A percentile compares a stretch with the other conserved stretches of the same genome.
phyloP scores from a whole-genome alignment of 1,140 invertebrate genomes.

The Ruditapes philippinarum region DNA sequence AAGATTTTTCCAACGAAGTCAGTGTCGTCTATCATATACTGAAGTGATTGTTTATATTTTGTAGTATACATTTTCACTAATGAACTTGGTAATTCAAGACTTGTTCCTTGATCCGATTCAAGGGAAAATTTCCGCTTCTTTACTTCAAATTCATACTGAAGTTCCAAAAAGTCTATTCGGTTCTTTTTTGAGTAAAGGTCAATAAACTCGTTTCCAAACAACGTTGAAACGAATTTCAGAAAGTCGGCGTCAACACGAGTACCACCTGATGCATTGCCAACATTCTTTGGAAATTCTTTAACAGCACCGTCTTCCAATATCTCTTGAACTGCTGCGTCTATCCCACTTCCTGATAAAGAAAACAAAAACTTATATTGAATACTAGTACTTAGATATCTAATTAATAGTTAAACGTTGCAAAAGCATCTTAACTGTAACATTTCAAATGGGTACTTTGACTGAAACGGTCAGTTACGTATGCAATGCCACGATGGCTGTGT shows the following conservation, averaged over 20 bases:
- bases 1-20: conserved; percentile 59
- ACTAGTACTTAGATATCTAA: too few relatives aligned
- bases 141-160: conserved; percentile 64
- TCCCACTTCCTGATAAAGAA: conserved; percentile 33
- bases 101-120: conserved; percentile 38
- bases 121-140: conserved; percentile 47
- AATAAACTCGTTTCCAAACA: conserved; percentile 55
- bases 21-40: conserved; percentile 58
- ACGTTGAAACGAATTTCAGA: conserved; percentile 24
- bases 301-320: conserved; percentile 36
- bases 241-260: conserved; percentile 53
- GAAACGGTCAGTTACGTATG: too few relatives aligned
- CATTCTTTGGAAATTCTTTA: conserved; percentile 57
- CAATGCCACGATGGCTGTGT: too few relatives aligned
- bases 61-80: conserved; percentile 54
- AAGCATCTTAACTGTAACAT: too few relatives aligned
- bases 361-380: too few relatives aligned
- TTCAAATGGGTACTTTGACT: too few relatives aligned
- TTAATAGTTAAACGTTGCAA: too few relatives aligned
- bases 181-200: conserved; percentile 55
- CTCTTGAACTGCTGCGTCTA: conserved; percentile 58
- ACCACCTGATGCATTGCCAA: conserved; percentile 29
- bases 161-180: conserved; percentile 41
- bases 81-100: conserved; percentile 33
- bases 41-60: conserved; percentile 51